A percentile compares a stretch with the other conserved stretches of the same genome.
Evolutionary conservation across 2,797 vertebrate species (phyloP).

Genomic region (Cyclopterus lumpus): DNA sequence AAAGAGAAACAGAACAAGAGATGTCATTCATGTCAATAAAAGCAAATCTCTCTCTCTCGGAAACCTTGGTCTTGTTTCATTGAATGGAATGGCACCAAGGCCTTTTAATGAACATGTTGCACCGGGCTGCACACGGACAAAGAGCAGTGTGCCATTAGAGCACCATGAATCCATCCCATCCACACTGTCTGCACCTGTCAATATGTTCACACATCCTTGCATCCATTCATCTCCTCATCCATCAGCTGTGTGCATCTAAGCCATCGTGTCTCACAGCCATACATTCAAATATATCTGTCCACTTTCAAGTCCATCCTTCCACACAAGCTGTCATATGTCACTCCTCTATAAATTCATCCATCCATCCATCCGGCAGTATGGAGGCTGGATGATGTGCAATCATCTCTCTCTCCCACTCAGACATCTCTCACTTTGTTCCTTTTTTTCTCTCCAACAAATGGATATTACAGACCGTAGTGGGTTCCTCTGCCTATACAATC

Average conservation of each 20-base stretch:
- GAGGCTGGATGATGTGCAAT: constrained; percentile 55
- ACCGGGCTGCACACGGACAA: not conserved
- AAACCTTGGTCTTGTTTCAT: constrained; percentile 50
- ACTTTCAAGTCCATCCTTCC: constrained; percentile 48
- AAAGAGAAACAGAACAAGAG: constrained; percentile 26
- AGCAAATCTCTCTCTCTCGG: constrained; percentile 31
- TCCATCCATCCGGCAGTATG: constrained; percentile 26
- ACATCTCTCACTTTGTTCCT: constrained; percentile 56
- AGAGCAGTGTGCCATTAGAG: constrained; percentile 17
- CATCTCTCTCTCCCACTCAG: constrained; percentile 45
- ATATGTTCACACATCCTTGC: constrained; percentile 45
- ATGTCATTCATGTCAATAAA: constrained; percentile 58
- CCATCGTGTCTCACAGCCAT: constrained; percentile 33
- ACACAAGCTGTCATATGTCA: constrained; percentile 33
- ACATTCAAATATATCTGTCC: constrained; percentile 34
- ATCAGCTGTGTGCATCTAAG: constrained; percentile 36
- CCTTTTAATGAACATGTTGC: constrained; percentile 41
- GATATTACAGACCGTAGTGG: constrained; percentile 47
- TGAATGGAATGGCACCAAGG: constrained; percentile 43
- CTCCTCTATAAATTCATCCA: constrained; percentile 40
- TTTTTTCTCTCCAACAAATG: constrained; percentile 41
- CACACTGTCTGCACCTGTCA: constrained; percentile 17
- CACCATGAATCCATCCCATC: constrained; percentile 16
- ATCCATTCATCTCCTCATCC: constrained; percentile 36
- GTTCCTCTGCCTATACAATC: constrained; percentile 56